Conservation (phyloP, 2,113 vertebrate genomes). For the Tragelaphus imberbis region DNA sequence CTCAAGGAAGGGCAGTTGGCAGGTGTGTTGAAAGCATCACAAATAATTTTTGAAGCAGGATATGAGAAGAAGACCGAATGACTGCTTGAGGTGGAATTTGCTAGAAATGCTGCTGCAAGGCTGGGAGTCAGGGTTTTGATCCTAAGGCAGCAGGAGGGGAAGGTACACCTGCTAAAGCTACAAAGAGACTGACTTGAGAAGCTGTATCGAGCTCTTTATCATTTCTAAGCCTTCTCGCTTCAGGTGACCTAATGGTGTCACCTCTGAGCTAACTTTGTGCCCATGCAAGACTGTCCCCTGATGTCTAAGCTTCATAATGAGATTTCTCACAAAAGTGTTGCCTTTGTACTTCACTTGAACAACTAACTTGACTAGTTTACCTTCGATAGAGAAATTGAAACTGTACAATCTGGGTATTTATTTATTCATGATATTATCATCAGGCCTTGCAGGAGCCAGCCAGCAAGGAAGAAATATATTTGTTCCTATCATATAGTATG, state of each 20-base stretch:
- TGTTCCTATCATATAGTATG: conserved; percentile 63
- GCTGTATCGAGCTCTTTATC: conserved; percentile 50
- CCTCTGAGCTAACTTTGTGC: conserved; percentile 77
- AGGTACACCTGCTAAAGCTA: conserved; percentile 26
- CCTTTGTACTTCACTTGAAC: conserved; percentile 11
- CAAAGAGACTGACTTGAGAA: conserved; percentile 45
- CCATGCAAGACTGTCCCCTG: conserved; percentile 56
- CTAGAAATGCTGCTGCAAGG: background rate
- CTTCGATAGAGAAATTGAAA: conserved; percentile 7
- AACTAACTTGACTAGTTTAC: conserved; percentile 68
- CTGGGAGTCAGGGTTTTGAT: conserved; percentile 35
- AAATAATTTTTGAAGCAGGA: conserved; percentile 8
- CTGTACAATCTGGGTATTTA: background rate
- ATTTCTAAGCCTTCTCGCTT: conserved; percentile 76
- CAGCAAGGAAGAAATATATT: conserved; percentile 55
- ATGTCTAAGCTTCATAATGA: conserved; percentile 66
- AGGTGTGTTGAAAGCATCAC: background rate
- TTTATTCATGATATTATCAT: background rate
- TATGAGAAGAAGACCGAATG: background rate
- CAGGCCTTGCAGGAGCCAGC: conserved; percentile 25
- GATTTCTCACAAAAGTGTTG: conserved; percentile 50
- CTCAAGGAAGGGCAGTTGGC: background rate
- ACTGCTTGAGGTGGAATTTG: background rate
- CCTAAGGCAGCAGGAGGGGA: background rate
- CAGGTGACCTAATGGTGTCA: conserved; percentile 88